Evolutionary conservation across 2,888 invertebrate species (phyloP), one percentile per base, ranked within the genome.

Genomic region (Aproaerema taeniolella): DNA sequence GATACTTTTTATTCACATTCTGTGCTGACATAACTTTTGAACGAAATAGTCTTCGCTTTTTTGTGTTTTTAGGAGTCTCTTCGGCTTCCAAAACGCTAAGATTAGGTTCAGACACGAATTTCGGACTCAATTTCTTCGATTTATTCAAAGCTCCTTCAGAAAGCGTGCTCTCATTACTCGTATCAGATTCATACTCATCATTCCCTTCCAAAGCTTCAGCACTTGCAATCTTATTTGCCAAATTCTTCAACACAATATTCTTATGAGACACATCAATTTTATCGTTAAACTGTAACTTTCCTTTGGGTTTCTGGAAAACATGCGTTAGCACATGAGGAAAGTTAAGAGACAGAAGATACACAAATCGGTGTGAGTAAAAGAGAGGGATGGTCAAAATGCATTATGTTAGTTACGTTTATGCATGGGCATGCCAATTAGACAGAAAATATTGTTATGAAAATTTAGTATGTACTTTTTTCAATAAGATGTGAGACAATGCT

Each of bases 81-180:
- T 77, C 81, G 17, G 52, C 51, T 26, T 82, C 86, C 28, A 87
- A 28, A 7, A 67, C 58, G 42, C 85, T 87, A 15, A 87, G 51
- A 49, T 87, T 87, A 0, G 87, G 87, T 49, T 87, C 87, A 0
- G 87, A 87, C 0, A 80, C 85, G 52, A 87, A 87, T 52, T 86
- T 87, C 0, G 87, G 87, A 40, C 87, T 87, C 2, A 60, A 39
- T 58, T 79, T 85, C 20, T 61, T 58, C 0, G 80, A 74, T 47
- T 53, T 63, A 15, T 65, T 77, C 10, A 82, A 49, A 1, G 81
- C 82, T 0, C 85, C 79, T 13, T 86, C 86, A 0, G 86, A 86
- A n/a, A 81, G 16, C 0, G 86, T 85, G 42, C 85, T 85, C 36
- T 83, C 83, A 31, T 82, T 79, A 39, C 85, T 86, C 0, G 62